Conservation (phyloP, 2,888 invertebrate species). For the Idaea biselata region DNA sequence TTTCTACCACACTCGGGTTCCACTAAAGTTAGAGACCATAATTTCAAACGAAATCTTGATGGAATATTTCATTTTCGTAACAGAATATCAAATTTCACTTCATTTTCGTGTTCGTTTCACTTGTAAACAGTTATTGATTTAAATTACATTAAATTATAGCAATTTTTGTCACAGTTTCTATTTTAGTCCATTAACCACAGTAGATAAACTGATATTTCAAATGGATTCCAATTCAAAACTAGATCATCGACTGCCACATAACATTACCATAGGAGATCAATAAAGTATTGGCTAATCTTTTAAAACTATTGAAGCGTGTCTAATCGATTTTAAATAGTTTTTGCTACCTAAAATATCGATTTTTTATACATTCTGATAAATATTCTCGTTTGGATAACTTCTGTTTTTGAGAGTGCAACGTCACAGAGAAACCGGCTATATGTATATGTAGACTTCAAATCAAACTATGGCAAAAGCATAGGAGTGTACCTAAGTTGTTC, state of each 20-base stretch:
- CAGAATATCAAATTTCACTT: neutral
- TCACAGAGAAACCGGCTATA: too few relatives aligned
- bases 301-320: neutral
- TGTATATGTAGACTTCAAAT: too few relatives aligned
- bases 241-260: neutral
- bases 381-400: too few relatives aligned
- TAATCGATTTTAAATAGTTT: neutral
- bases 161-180: neutral
- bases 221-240: neutral
- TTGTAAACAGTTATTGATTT: neutral
- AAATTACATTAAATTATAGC: neutral
- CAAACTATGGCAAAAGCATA: too few relatives aligned
- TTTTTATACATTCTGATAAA: neutral
- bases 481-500: too few relatives aligned
- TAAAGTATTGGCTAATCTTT: constrained; percentile 1
- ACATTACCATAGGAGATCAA: neutral
- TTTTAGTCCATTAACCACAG: neutral
- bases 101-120: neutral
- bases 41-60: too few relatives aligned
- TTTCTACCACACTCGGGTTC: too few relatives aligned
- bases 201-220: neutral
- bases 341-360: neutral
- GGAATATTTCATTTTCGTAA: too few relatives aligned
- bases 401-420: too few relatives aligned
- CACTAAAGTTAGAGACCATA: too few relatives aligned